Evolutionary conservation across 2,888 invertebrate species (phyloP).

Genomic region (Marasmarcha lunaedactyla): DNA sequence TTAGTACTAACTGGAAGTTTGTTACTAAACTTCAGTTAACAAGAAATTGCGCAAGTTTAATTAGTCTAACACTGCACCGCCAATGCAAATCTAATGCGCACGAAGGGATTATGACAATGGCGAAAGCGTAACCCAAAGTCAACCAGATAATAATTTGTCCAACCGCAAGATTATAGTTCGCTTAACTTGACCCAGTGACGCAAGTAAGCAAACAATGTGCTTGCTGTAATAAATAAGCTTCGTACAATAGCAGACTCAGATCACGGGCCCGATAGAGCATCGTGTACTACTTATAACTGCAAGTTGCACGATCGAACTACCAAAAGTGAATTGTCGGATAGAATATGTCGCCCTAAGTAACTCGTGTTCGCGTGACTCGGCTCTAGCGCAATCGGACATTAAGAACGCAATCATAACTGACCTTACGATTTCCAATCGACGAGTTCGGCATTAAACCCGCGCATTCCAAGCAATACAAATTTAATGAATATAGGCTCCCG

Average conservation of each 20-base stretch:
- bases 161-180: constrained; percentile 56
- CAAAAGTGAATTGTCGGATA: constrained; percentile 57
- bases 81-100: constrained; percentile 59
- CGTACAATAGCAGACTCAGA: constrained; percentile 47
- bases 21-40: too few relatives aligned
- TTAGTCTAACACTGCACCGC: too few relatives aligned
- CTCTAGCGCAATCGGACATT: constrained; percentile 42
- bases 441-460: constrained; percentile 27
- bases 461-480: constrained; percentile 18
- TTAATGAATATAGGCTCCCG: neutral
- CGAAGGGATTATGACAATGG: constrained; percentile 49
- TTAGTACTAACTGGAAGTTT: too few relatives aligned
- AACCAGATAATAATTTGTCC: constrained; percentile 28
- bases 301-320: constrained; percentile 47
- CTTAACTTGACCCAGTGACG: constrained; percentile 56
- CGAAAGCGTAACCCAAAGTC: constrained; percentile 38
- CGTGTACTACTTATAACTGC: constrained; percentile 29
- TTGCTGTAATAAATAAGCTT: constrained; percentile 51
- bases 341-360: constrained; percentile 41
- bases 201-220: constrained; percentile 53
- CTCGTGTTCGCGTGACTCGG: constrained; percentile 40
- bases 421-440: constrained; percentile 29
- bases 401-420: constrained; percentile 36
- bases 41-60: too few relatives aligned
- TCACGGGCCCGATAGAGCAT: constrained; percentile 55